A percentile compares a stretch with the other conserved stretches of the same genome.
Conservation (phyloP, 2,797 vertebrate genomes). For the Podargus strigoides region DNA sequence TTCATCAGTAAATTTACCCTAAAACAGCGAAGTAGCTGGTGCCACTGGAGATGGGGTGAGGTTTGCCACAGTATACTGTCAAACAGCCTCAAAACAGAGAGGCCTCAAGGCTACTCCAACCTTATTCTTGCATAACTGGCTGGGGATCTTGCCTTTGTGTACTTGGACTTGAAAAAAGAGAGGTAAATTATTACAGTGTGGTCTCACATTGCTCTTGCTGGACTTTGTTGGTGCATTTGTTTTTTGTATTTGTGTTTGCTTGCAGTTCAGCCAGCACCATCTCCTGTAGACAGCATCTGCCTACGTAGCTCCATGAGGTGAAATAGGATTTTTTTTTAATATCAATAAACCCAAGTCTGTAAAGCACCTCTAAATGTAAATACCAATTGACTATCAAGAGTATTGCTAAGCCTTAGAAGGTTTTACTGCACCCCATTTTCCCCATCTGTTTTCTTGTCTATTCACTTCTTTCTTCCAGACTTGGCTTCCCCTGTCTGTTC, state of each 20-base stretch:
- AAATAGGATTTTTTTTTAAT: not conserved
- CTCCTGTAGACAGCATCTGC: not conserved
- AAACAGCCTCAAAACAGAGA: not conserved
- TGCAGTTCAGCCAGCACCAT: not conserved
- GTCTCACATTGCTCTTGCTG: not conserved
- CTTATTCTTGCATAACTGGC: not conserved
- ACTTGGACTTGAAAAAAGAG: not conserved
- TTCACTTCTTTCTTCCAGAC: not conserved
- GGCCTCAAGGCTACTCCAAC: not conserved
- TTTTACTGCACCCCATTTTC: not conserved
- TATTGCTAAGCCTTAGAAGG: not conserved
- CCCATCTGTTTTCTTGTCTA: not conserved
- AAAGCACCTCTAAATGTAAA: not conserved
- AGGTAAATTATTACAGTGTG: not conserved
- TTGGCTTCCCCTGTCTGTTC: not conserved
- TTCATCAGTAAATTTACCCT: not conserved
- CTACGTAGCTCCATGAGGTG: not conserved
- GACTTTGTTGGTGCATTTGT: not conserved
- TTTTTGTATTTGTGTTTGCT: not conserved
- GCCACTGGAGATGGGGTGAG: not conserved
- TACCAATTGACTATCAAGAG: not conserved
- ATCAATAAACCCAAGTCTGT: not conserved
- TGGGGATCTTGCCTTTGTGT: not conserved
- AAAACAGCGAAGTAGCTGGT: not conserved
- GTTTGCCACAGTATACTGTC: not conserved